A percentile compares a stretch with the other conserved stretches of the same genome.
phyloP scores from a whole-genome alignment of 2,797 vertebrate species.

The Lithobates pipiens region DNA sequence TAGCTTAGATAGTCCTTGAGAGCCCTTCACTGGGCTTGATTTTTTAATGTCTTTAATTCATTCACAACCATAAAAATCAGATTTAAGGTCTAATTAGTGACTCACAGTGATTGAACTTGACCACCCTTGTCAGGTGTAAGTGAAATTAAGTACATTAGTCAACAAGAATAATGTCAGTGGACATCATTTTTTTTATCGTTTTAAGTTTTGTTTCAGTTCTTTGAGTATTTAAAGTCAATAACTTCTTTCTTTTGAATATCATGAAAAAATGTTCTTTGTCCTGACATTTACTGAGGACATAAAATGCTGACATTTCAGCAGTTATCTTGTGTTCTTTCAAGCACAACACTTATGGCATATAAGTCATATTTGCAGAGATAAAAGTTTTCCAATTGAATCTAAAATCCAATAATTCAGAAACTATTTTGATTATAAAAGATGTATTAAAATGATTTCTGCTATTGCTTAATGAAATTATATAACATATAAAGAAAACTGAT shows the following conservation, averaged over 20 bases:
- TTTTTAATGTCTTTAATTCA: slow-evolving; percentile 47
- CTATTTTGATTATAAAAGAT: slow-evolving; percentile 18
- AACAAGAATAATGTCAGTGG: slow-evolving; percentile 47
- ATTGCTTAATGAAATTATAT: not conserved
- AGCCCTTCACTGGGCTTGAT: slow-evolving; percentile 30
- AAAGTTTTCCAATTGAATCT: slow-evolving; percentile 41
- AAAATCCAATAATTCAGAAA: slow-evolving; percentile 17
- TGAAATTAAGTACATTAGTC: slow-evolving; percentile 48
- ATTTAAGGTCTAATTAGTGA: slow-evolving; percentile 46
- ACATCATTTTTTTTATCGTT: slow-evolving; percentile 37
- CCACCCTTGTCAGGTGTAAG: slow-evolving; percentile 51
- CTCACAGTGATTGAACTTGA: slow-evolving; percentile 54
- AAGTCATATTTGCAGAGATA: slow-evolving; percentile 52
- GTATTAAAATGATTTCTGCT: not conserved
- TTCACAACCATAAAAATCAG: slow-evolving; percentile 38
- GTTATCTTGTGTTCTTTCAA: slow-evolving; percentile 56
- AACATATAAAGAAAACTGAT: not conserved
- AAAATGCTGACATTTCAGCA: slow-evolving; percentile 59
- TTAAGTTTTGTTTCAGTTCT: slow-evolving; percentile 51
- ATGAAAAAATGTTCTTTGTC: slow-evolving; percentile 56
- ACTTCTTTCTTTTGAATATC: slow-evolving; percentile 54
- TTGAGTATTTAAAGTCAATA: slow-evolving; percentile 52
- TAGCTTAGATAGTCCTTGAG: slow-evolving; percentile 37
- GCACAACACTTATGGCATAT: slow-evolving; percentile 59
- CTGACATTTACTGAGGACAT: slow-evolving; percentile 56